phyloP scores from a whole-genome alignment of 2,113 vertebrate species.

The Zonotrichia leucophrys region DNA sequence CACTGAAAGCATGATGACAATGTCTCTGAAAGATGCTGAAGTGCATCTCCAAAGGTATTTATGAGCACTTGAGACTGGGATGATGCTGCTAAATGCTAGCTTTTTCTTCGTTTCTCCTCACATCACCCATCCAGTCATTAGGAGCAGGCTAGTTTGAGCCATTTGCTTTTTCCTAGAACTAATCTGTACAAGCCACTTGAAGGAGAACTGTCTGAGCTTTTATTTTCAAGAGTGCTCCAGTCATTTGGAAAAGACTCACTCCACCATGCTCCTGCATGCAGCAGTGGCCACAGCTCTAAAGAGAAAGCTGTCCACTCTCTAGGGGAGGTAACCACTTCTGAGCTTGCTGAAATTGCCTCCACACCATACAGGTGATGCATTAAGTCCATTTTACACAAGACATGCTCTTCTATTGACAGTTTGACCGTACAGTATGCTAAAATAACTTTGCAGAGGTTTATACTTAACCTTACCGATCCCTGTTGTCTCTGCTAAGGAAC shows the following conservation, averaged over 20 bases:
- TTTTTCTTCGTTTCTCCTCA: not conserved
- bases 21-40: not conserved
- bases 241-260: not conserved
- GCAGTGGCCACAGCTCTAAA: not conserved
- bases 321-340: rapidly evolving
- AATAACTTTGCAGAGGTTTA: not conserved
- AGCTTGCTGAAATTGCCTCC: not conserved
- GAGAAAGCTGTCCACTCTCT: not conserved
- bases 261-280: not conserved
- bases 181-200: not conserved
- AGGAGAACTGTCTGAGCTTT: not conserved
- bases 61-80: not conserved
- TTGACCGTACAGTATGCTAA: not conserved
- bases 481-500: not conserved
- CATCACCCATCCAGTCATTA: not conserved
- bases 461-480: not conserved
- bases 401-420: not conserved
- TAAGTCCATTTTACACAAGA: not conserved
- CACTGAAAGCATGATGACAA: not conserved
- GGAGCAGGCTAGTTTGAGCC: not conserved
- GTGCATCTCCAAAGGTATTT: not conserved
- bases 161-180: not conserved
- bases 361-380: not conserved
- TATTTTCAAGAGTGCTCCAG: not conserved
- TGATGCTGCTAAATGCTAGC: not conserved